Conservation (phyloP, 1,140 invertebrate species). For the Cydia fagiglandana region DNA sequence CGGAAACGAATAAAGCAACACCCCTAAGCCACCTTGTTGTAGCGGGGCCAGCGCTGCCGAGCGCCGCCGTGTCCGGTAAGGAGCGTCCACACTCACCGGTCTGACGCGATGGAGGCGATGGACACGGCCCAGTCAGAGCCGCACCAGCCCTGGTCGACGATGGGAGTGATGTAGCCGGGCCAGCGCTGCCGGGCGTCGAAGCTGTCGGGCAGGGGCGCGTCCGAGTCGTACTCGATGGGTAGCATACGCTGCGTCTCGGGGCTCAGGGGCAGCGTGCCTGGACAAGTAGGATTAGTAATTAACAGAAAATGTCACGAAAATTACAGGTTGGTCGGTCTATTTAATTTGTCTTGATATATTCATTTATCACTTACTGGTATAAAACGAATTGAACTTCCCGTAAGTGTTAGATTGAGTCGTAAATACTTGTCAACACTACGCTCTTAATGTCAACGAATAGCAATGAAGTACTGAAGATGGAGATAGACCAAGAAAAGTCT, state of each 20-base stretch:
- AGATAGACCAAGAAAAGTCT: too few species aligned
- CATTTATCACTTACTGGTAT: too few species aligned
- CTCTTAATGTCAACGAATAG: too few species aligned
- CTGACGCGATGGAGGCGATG: conserved; percentile 88
- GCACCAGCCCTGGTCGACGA: conserved; percentile 95
- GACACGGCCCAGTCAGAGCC: conserved; percentile 96
- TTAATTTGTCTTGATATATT: too few species aligned
- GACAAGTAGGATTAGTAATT: neutral
- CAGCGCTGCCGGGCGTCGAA: conserved; percentile 90
- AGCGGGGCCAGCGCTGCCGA: conserved; percentile 49
- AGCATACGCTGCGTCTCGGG: conserved; percentile 84
- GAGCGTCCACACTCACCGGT: conserved; percentile 78
- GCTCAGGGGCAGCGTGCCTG: conserved; percentile 81
- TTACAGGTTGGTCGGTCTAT: too few species aligned
- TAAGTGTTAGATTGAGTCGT: too few species aligned
- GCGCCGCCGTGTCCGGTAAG: conserved; percentile 62
- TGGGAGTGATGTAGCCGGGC: conserved; percentile 84
- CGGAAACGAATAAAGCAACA: too few species aligned
- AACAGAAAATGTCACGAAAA: too few species aligned
- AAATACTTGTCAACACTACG: too few species aligned
- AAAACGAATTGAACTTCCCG: too few species aligned
- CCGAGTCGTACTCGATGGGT: conserved; percentile 82
- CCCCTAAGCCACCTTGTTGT: conserved; percentile 74
- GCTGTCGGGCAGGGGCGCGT: conserved; percentile 78
- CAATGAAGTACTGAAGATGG: too few species aligned